phyloP scores from a whole-genome alignment of 2,888 invertebrate species.

The Acanthoscelides obtectus region DNA sequence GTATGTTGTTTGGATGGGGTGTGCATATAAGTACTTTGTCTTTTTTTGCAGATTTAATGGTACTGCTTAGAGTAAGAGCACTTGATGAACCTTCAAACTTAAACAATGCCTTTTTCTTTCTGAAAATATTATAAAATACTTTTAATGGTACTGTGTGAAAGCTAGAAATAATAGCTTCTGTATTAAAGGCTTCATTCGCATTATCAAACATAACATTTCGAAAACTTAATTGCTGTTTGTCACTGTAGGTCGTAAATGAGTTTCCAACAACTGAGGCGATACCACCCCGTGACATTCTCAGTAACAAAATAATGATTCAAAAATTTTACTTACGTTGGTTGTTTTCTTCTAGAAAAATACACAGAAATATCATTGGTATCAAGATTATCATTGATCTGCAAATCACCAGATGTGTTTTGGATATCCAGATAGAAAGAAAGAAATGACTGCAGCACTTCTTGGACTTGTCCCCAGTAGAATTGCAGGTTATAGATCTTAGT shows the following conservation, averaged over 20 bases:
- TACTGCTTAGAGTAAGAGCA: constrained; percentile 41
- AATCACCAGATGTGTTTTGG: constrained; percentile 67
- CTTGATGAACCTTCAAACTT: constrained; percentile 63
- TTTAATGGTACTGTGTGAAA: too few relatives aligned
- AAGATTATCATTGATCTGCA: constrained; percentile 45
- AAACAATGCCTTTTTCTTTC: constrained; percentile 59
- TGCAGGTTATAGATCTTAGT: constrained; percentile 62
- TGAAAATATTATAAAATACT: constrained; percentile 29
- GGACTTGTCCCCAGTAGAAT: constrained; percentile 87
- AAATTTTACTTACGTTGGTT: constrained; percentile 41
- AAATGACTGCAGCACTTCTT: constrained; percentile 78
- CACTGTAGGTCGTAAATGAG: too few relatives aligned
- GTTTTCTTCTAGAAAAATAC: constrained; percentile 52
- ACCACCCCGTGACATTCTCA: neutral
- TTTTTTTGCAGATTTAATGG: constrained; percentile 36
- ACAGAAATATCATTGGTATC: constrained; percentile 53
- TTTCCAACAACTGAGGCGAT: constrained; percentile 4
- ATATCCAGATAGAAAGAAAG: constrained; percentile 85
- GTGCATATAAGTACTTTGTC: constrained; percentile 70
- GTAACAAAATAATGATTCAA: neutral
- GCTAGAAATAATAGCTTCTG: too few relatives aligned
- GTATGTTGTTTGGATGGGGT: constrained; percentile 68
- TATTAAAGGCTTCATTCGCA: too few relatives aligned
- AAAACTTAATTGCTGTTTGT: too few relatives aligned
- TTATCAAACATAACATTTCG: too few relatives aligned